Percentiles rank a stretch among this genome's conserved stretches.
These are phyloP conservation scores for Trisateles emortualis DNA, from an alignment of 2,888 invertebrate species.

Conservation along the genomic window DNA sequence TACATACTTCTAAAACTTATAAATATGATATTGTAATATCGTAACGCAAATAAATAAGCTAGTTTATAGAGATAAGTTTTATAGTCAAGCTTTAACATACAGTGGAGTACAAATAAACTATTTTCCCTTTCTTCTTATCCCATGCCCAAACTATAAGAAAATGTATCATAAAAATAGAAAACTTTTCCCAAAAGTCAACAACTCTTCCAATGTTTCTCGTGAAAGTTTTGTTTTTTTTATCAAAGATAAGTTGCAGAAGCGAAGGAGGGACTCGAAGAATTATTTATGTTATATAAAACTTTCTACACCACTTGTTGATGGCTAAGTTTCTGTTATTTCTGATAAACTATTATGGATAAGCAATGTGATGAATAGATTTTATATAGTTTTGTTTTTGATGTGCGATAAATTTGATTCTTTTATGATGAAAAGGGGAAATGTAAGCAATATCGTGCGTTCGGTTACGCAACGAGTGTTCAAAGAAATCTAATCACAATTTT, in stretches of 20 bases:
- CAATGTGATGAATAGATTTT: neutral
- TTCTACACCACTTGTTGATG: constrained; percentile 65
- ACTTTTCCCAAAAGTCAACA: constrained; percentile 6
- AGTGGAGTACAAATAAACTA: neutral
- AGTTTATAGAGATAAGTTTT: too few species aligned
- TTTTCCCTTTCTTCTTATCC: neutral
- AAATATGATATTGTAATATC: too few species aligned
- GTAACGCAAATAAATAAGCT: too few species aligned
- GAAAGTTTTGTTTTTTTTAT: constrained; percentile 32
- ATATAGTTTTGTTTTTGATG: neutral
- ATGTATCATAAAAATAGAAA: constrained; percentile 1
- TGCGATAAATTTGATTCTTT: too few species aligned
- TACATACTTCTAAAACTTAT: too few species aligned
- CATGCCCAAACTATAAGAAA: constrained; percentile 5
- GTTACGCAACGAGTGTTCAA: too few species aligned
- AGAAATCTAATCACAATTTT: too few species aligned
- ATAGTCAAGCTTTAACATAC: too few species aligned
- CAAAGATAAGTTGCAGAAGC: constrained; percentile 18
- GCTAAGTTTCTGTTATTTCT: constrained; percentile 39
- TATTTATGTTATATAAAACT: constrained; percentile 47
- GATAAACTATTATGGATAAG: constrained; percentile 29
- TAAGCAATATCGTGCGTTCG: too few species aligned
- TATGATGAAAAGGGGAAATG: too few species aligned
- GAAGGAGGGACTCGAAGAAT: constrained; percentile 26
- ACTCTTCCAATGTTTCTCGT: constrained; percentile 10